Percentiles rank a stretch among this genome's conserved stretches.
These are phyloP conservation scores for Nibea coibor DNA, from an alignment of 2,113 vertebrate genomes.

Conservation along the genomic window DNA sequence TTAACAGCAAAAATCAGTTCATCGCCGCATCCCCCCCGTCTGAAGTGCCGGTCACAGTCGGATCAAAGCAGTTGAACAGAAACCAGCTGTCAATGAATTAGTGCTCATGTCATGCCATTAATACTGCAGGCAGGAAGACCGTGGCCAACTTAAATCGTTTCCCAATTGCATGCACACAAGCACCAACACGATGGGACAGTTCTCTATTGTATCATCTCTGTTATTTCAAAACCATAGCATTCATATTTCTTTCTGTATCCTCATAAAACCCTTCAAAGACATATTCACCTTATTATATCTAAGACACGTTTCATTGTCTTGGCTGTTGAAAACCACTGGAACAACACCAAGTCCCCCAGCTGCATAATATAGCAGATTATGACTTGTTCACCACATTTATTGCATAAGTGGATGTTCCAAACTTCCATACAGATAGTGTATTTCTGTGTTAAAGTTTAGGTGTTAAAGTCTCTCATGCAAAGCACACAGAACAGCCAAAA, in stretches of 20 bases:
- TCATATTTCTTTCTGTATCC: not conserved
- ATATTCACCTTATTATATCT: not conserved
- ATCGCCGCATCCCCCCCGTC: not conserved
- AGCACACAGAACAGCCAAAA: not conserved
- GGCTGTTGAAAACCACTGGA: slow-evolving; percentile 1
- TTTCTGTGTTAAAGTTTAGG: not conserved
- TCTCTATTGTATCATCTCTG: not conserved
- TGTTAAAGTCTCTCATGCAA: not conserved
- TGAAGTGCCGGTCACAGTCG: slow-evolving; percentile 3
- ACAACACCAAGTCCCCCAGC: not conserved
- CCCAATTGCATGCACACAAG: not conserved
- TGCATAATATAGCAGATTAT: slow-evolving; percentile 17
- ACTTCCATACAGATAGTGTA: not conserved
- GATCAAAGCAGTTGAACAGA: not conserved
- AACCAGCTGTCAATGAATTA: not conserved
- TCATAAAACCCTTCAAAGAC: not conserved
- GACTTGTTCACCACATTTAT: slow-evolving; percentile 19
- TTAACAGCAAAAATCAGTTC: no score
- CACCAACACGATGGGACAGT: not conserved
- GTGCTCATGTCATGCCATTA: not conserved
- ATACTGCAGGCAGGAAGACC: not conserved
- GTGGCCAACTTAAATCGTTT: not conserved
- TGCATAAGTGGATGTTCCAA: not conserved
- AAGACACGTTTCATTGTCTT: not conserved
- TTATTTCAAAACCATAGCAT: not conserved